Evolutionary conservation across 2,888 invertebrate species (phyloP), one percentile per base, ranked within the genome.

Genomic region (Cryptocephalus primarius): DNA sequence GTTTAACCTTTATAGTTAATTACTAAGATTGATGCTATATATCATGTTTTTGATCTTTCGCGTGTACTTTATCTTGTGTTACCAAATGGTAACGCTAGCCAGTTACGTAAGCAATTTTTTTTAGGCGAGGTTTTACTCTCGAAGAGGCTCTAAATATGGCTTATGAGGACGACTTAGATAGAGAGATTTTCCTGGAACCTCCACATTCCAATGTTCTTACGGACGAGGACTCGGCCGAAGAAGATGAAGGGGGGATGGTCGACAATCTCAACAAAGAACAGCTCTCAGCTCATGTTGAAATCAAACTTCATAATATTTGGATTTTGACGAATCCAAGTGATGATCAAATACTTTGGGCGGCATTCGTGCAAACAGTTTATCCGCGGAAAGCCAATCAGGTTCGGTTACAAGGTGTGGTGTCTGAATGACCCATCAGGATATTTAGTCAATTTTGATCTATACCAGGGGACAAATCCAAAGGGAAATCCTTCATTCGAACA

Each of bases 391-490:
- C 62, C 60, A 6, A 64, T 64, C 39, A 45, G 60, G 40, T 64
- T 63, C 54, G 57, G 59, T 8, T 64, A 55, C 45, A 63, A 66
- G 54, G 50, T 60, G 43, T 63, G 63, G 62, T 55, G 51, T 40
- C 41, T 61, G 12, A 62, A 60, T n/a, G n/a, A n/a, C n/a, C n/a
- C n/a, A n/a, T n/a, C n/a, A n/a, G 61, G 60, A 10, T 62, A 64
- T 49, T 47, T 64, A 11, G 51, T 62, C 11, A 58, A 62, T 51
- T 61, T 61, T 54, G 58, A 65, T 42, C 22, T 63, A 42, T 62
- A 60, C 47, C 59, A 63, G 51, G 55, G 59, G 12, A 58, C 55
- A 53, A 49, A 53, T 48, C 48, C 44, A 40, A 42, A 33, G 33
- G 40, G 32, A 14, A 11, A n/a, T 32, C n/a, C 33, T 32, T 14